phyloP scores from a whole-genome alignment of 53 echinoderm and acorn worm genomes.

The Holothuria leucospilota region DNA sequence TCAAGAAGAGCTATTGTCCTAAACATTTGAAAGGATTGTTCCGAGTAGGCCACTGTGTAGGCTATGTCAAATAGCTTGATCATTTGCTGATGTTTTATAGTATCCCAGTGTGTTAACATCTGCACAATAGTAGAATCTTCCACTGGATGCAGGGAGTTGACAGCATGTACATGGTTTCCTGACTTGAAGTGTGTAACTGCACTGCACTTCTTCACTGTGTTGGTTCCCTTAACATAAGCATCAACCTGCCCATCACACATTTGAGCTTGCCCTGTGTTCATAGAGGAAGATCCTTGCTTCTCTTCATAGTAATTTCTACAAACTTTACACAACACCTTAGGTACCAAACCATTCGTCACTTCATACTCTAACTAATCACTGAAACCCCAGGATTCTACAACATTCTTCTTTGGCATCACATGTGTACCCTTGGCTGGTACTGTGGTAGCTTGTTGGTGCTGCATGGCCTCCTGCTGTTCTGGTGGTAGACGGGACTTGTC shows the following conservation, averaged over 20 bases:
- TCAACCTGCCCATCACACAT: conserved; percentile 47
- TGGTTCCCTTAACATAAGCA: conserved; percentile 51
- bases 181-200: conserved; percentile 39
- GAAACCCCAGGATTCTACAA: conserved; percentile 33
- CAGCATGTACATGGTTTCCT: conserved; percentile 20
- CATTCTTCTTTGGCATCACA: neutral
- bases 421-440: neutral
- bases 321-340: conserved; percentile 49
- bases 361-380: conserved; percentile 53
- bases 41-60: conserved; percentile 21
- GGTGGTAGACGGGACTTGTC: neutral
- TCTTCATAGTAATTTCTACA: conserved; percentile 24
- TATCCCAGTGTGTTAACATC: neutral
- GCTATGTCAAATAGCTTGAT: conserved; percentile 50
- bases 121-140: neutral
- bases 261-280: conserved; percentile 49
- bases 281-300: neutral
- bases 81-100: conserved; percentile 3
- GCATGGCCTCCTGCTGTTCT: conserved; percentile 8
- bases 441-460: neutral
- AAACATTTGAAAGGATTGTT: conserved; percentile 31
- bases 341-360: conserved; percentile 30
- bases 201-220: conserved; percentile 49
- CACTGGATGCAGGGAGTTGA: conserved; percentile 10
- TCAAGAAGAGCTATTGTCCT: conserved; percentile 25